Evolutionary conservation across 2,888 invertebrate species (phyloP).

Genomic region (Hyposoter didymator): DNA sequence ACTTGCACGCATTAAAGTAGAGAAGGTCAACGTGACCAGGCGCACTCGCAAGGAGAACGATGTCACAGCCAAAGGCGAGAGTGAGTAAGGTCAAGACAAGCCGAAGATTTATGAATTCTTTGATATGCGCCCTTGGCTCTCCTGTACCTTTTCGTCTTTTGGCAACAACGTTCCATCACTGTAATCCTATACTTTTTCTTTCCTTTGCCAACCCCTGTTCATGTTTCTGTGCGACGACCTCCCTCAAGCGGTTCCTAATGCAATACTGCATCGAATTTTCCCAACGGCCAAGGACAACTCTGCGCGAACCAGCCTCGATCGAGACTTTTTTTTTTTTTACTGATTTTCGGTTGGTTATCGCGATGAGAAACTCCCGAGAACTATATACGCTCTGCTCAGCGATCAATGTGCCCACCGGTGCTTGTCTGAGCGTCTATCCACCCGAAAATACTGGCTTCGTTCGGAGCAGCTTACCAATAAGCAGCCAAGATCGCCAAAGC

Average conservation of each 20-base stretch:
- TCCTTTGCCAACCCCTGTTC: background rate
- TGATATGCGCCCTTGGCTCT: background rate
- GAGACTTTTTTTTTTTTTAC: background rate
- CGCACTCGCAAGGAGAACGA: background rate
- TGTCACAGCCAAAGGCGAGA: background rate
- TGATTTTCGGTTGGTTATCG: background rate
- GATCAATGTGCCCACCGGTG: background rate
- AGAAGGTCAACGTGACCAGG: constrained; percentile 11
- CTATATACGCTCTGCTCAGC: background rate
- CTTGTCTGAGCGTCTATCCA: background rate
- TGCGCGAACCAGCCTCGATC: background rate
- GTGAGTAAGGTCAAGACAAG: constrained; percentile 12
- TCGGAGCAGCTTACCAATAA: background rate
- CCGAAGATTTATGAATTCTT: background rate
- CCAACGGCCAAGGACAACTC: background rate
- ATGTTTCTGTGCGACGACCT: background rate
- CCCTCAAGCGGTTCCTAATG: background rate
- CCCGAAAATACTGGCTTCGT: background rate
- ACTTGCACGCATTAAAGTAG: background rate
- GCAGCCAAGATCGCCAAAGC: background rate
- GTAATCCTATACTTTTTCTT: background rate
- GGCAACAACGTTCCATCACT: background rate
- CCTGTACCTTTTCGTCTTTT: background rate
- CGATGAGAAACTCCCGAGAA: background rate
- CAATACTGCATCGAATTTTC: background rate